These are phyloP conservation scores for Serinus canaria DNA, from an alignment of 2,113 vertebrate species.

Conservation along the genomic window DNA sequence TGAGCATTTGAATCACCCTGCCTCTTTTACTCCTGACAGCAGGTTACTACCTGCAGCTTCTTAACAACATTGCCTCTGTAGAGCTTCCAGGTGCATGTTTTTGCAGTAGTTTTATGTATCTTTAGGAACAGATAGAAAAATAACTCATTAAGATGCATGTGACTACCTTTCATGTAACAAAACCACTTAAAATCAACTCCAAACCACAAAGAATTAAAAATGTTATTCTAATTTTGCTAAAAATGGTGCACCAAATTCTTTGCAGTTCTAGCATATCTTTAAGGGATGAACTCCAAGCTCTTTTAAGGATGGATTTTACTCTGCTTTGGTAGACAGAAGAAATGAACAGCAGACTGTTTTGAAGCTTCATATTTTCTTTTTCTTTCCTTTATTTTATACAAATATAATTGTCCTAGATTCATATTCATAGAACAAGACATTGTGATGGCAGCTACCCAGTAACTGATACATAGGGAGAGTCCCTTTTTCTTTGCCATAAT, in stretches of 20 bases:
- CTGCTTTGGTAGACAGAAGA: not conserved
- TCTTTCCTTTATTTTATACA: not conserved
- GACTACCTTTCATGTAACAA: not conserved
- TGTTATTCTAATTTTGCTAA: not conserved
- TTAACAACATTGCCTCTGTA: not conserved
- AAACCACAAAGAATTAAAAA: not conserved
- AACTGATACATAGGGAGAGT: not conserved
- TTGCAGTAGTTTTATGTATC: not conserved
- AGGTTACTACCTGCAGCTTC: not conserved
- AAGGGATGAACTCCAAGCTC: not conserved
- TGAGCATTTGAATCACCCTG: not conserved
- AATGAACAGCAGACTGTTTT: not conserved
- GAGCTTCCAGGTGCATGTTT: not conserved
- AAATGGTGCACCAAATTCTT: not conserved
- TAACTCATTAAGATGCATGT: not conserved
- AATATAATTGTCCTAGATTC: not conserved
- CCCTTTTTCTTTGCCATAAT: not conserved
- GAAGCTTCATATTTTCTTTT: not conserved
- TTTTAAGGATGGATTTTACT: not conserved
- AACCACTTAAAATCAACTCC: not conserved
- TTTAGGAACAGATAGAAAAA: not conserved
- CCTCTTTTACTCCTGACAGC: not conserved
- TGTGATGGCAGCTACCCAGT: not conserved
- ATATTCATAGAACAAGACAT: not conserved
- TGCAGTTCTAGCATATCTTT: not conserved